phyloP scores from a whole-genome alignment of 1,140 invertebrate genomes.

The Temnothorax curvispinosus region DNA sequence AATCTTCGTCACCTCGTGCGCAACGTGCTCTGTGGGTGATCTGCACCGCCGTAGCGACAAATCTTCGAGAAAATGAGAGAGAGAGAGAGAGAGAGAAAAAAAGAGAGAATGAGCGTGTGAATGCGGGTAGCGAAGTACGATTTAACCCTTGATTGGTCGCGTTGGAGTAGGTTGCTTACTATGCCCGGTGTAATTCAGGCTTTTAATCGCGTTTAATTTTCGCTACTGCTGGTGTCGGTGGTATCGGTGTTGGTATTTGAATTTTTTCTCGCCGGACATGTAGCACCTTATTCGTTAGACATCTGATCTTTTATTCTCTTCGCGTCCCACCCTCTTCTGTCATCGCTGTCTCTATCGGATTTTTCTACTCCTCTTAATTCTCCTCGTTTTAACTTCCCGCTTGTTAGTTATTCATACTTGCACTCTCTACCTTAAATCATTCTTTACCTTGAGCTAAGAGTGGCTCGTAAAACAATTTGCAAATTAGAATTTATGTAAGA shows the following conservation, averaged over 20 bases:
- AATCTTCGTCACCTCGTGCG: constrained; percentile 54
- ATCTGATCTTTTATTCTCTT: neutral
- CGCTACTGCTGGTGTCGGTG: neutral
- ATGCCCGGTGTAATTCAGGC: neutral
- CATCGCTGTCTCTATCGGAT: neutral
- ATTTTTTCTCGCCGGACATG: neutral
- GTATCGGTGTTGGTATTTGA: neutral
- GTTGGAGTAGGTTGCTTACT: constrained; percentile 36
- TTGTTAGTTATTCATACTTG: neutral
- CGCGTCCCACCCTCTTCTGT: neutral
- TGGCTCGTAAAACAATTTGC: neutral
- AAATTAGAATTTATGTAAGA: neutral
- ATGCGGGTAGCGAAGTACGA: neutral
- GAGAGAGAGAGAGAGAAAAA: constrained; percentile 15
- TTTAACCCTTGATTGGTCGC: constrained; percentile 59
- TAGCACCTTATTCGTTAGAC: neutral
- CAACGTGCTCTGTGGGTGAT: constrained; percentile 69
- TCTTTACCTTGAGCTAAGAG: neutral
- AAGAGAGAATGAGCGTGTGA: neutral
- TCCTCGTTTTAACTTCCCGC: neutral
- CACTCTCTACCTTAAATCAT: neutral
- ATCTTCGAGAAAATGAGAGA: constrained; percentile 67
- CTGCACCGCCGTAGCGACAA: constrained; percentile 72
- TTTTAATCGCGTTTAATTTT: constrained; percentile 1
- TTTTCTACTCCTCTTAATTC: neutral